Conservation (phyloP, 92 coral and sea anemone genomes). For the Parazoanthus darwini region DNA sequence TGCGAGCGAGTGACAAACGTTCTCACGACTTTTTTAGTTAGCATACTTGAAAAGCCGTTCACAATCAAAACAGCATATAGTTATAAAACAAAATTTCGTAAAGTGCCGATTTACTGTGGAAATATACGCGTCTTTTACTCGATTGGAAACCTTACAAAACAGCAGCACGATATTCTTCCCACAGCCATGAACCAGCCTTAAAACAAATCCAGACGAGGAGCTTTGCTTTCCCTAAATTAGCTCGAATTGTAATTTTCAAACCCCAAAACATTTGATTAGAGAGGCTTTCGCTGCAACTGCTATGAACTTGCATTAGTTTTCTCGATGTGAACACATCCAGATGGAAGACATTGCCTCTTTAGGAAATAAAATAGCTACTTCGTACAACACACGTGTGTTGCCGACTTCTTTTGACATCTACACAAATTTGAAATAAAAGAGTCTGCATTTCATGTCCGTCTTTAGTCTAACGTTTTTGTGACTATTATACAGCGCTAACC, state of each 20-base stretch:
- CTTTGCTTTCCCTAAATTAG: background rate
- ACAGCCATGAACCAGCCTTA: conserved; percentile 11
- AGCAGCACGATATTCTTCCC: background rate
- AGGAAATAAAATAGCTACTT: conserved; percentile 30
- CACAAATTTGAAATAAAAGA: conserved; percentile 1
- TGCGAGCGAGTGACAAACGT: background rate
- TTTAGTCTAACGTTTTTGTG: conserved; percentile 5
- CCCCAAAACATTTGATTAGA: conserved; percentile 30
- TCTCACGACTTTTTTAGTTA: background rate
- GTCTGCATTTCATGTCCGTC: background rate
- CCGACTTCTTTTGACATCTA: conserved; percentile 10
- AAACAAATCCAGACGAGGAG: background rate
- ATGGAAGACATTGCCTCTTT: conserved; percentile 24
- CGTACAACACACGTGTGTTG: conserved; percentile 14
- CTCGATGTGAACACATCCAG: background rate
- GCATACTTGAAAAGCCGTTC: background rate
- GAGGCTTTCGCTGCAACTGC: conserved; percentile 10
- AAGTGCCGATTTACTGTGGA: background rate
- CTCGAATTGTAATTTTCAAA: conserved; percentile 3
- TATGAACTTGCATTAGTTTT: background rate
- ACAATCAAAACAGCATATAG: background rate
- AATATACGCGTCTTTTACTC: background rate
- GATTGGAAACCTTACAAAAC: background rate
- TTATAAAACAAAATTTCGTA: background rate
- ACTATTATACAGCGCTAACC: conserved; percentile 16